Conservation (phyloP, 2,797 vertebrate species). For the Bryconaethiops microstoma region DNA sequence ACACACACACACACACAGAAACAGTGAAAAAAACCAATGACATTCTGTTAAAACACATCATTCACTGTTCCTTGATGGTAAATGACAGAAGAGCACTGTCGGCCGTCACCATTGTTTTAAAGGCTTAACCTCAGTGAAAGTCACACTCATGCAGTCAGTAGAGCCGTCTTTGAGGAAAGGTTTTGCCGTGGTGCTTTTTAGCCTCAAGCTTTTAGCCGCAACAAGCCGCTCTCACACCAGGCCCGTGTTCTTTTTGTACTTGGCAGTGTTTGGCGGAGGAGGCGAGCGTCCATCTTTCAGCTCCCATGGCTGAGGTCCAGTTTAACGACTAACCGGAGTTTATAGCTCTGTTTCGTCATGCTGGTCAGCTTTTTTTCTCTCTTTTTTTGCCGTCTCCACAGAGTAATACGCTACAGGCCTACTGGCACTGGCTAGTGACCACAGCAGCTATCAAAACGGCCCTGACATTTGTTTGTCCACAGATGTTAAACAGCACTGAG, state of each 20-base stretch:
- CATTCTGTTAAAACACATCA: no score
- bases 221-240: constrained; percentile 10
- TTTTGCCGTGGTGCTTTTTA: not conserved
- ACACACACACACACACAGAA: no score
- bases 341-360: constrained; percentile 52
- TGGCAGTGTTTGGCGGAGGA: constrained; percentile 5
- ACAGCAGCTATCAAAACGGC: constrained; percentile 46
- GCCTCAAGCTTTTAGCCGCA: not conserved
- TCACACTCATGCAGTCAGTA: not conserved
- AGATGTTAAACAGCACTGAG: constrained; percentile 62
- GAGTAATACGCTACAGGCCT: constrained; percentile 35
- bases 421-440: constrained; percentile 48
- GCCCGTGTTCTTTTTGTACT: constrained; percentile 15
- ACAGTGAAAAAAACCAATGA: no score
- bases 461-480: constrained; percentile 64
- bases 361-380: constrained; percentile 36
- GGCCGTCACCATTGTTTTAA: no score
- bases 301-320: constrained; percentile 35
- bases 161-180: not conserved
- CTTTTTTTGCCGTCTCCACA: constrained; percentile 38
- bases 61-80: no score
- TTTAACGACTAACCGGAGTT: constrained; percentile 2
- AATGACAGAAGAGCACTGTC: no score
- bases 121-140: not conserved
- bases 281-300: not conserved